A percentile compares a stretch with the other conserved stretches of the same genome.
These are phyloP conservation scores for Trigoniulus corallinus DNA, from an alignment of 1,140 invertebrate species.

Conservation along the genomic window DNA sequence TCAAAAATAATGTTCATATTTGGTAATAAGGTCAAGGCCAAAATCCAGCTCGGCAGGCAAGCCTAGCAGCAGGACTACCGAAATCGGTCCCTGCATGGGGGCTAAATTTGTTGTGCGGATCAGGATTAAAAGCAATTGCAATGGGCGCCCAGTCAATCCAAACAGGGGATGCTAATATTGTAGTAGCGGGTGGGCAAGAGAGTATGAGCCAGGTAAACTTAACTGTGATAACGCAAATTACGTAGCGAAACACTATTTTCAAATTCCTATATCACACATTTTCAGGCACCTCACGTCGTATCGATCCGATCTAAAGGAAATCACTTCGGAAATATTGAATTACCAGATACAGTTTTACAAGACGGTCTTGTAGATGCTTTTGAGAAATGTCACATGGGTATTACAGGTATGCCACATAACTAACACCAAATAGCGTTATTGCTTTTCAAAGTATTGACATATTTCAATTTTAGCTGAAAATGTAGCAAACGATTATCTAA, in stretches of 20 bases:
- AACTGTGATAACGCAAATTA: neutral
- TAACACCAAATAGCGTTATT: no score
- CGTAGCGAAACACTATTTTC: neutral
- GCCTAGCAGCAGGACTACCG: constrained; percentile 58
- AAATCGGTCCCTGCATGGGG: constrained; percentile 48
- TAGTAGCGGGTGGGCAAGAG: constrained; percentile 71
- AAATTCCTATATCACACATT: neutral
- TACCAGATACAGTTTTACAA: constrained; percentile 50
- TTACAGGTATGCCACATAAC: no score
- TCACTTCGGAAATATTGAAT: constrained; percentile 46
- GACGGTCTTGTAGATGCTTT: constrained; percentile 74
- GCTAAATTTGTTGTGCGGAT: constrained; percentile 77
- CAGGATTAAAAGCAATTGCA: constrained; percentile 57
- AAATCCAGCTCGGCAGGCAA: constrained; percentile 68
- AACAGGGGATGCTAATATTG: constrained; percentile 45
- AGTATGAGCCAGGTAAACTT: constrained; percentile 47
- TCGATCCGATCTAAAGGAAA: constrained; percentile 40
- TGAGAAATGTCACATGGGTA: constrained; percentile 60
- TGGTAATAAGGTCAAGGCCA: constrained; percentile 46
- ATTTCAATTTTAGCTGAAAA: constrained; percentile 44
- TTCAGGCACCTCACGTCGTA: constrained; percentile 47
- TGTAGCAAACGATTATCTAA: constrained; percentile 47
- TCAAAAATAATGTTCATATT: neutral
- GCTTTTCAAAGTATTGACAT: no score
- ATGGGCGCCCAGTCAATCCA: constrained; percentile 52